Evolutionary conservation across 1,140 invertebrate species (phyloP).

Genomic region (Lamellibrachia luymesi): DNA sequence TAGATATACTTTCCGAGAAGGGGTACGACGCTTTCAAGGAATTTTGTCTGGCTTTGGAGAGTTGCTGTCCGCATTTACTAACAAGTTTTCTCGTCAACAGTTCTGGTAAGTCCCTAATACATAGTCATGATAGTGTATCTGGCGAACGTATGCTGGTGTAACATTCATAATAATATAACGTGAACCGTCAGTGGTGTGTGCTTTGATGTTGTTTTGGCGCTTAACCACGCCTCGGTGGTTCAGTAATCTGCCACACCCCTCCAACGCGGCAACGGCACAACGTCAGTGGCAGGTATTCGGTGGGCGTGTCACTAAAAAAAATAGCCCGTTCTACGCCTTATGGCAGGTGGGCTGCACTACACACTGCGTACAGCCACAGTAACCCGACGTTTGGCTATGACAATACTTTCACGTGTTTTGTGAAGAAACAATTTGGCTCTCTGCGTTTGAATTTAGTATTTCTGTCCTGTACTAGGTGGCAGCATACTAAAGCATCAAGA

Average conservation of each 20-base stretch:
- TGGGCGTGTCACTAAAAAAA: no score
- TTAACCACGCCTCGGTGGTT: background rate
- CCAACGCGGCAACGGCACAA: background rate
- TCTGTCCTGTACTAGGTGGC: background rate
- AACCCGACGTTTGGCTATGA: background rate
- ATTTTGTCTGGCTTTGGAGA: conserved; percentile 43
- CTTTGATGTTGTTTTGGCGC: background rate
- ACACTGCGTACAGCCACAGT: background rate
- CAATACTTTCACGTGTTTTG: background rate
- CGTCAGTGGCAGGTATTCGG: no score
- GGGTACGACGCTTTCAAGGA: conserved; percentile 43
- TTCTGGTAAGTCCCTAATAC: conserved; percentile 34
- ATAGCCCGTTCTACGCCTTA: background rate
- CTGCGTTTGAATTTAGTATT: background rate
- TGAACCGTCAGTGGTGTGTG: background rate
- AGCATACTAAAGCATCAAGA: background rate
- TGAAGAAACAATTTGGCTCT: background rate
- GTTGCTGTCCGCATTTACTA: conserved; percentile 38
- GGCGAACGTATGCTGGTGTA: background rate
- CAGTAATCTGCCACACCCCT: background rate
- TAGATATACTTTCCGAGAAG: conserved; percentile 44
- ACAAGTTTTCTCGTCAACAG: conserved; percentile 42
- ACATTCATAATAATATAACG: background rate
- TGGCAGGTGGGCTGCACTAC: background rate
- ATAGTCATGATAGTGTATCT: background rate